Evolutionary conservation across 2,888 invertebrate genomes (phyloP), one percentile per base, ranked within the genome.

Genomic region (Drosophila trichaetosa): DNA sequence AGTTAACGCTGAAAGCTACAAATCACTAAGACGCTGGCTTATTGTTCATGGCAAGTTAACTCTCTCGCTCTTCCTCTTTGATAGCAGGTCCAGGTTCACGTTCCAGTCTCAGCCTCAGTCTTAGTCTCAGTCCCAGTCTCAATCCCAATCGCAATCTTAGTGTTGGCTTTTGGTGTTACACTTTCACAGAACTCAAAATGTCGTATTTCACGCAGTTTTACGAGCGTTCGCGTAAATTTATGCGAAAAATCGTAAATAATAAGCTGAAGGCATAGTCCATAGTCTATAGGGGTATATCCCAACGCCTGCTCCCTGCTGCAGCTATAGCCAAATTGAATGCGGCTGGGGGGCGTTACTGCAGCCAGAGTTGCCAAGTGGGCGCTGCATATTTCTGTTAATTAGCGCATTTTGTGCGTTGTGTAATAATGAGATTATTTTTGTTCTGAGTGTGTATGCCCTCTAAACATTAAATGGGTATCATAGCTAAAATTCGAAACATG

Each of bases 181-280:
- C 86, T 89, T 87, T 87, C 90, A 87, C 87, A 88, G 90, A 87
- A 90, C 90, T 90, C 89, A 88, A 88, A 88, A 88, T 83, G 87
- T 86, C 86, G 89, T 87, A 90, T 83, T 80, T 87, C 82, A 87
- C 87, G 82, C 74, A 82, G 79, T 88, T 87, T 87, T 87, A 87
- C 76, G 87, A 90, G 82, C 86, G 81, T 87, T 83, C 90, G 87
- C 87, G 88, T 87, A 87, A 87, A 89, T 87, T 89, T 89, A 87
- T 90, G 87, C 86, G 88, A 86, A 87, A 86, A 82, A 88, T 89
- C 87, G 72, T 87, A 87, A 86, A 86, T 89, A 71, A 87, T 81
- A 83, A 64, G 81, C 74, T 81, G 82, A 71, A 82, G 79, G 87
- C 83, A 75, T 68, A 67, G 66, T 80, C 71, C 67, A 73, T 73